Evolutionary conservation across 2,888 invertebrate genomes (phyloP).

Genomic region (Argyresthia goedartella): DNA sequence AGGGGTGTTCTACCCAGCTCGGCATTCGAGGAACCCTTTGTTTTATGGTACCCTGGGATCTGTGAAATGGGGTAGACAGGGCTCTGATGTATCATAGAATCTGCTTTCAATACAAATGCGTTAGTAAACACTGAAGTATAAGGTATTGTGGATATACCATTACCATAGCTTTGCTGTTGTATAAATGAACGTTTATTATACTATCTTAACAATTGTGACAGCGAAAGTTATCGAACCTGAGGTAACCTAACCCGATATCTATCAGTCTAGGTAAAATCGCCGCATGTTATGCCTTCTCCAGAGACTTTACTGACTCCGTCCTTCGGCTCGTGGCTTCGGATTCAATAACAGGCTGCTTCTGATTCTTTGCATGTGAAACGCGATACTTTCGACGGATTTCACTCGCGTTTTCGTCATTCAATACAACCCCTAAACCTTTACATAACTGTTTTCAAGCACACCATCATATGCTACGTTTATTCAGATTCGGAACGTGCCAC

Average conservation of each 20-base stretch:
- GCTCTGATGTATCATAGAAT: not conserved
- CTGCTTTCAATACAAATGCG: not conserved
- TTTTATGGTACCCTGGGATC: slow-evolving; percentile 1
- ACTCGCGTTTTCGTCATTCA: not conserved
- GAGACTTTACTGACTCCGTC: not conserved
- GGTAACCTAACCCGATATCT: not conserved
- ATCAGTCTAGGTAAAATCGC: too few relatives aligned
- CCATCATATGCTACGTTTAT: not conserved
- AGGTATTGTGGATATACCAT: not conserved
- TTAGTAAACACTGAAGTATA: not conserved
- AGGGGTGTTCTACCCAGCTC: not conserved
- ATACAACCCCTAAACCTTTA: slow-evolving; percentile 2
- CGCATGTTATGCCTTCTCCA: too few relatives aligned
- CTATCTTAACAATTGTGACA: not conserved
- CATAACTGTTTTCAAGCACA: not conserved
- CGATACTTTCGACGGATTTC: slow-evolving; percentile 3
- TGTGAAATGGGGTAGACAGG: not conserved
- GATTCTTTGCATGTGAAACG: slow-evolving; percentile 8
- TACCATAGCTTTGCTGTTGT: not conserved
- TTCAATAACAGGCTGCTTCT: slow-evolving; percentile 6
- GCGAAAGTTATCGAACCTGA: not conserved
- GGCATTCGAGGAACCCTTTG: slow-evolving; percentile 4
- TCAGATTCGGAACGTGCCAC: too few relatives aligned
- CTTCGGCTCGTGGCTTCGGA: not conserved
- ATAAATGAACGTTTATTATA: not conserved